A percentile compares a stretch with the other conserved stretches of the same genome.
Evolutionary conservation across 2,113 vertebrate genomes (phyloP).

Genomic region (Hassar affinis): DNA sequence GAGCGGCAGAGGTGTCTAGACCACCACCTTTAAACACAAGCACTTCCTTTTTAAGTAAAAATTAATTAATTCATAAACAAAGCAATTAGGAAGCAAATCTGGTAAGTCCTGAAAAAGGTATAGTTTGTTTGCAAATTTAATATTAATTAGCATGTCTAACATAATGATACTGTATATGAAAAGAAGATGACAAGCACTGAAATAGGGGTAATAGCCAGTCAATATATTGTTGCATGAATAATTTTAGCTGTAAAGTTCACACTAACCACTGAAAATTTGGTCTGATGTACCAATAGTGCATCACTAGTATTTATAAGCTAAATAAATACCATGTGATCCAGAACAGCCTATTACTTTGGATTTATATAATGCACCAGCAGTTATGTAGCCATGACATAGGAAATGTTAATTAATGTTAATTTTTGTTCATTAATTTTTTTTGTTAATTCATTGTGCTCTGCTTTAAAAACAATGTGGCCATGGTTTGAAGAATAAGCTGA

Average conservation of each 20-base stretch:
- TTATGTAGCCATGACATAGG: background rate
- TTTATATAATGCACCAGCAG: background rate
- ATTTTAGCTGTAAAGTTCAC: background rate
- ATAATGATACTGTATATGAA: background rate
- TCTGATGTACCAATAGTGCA: no score
- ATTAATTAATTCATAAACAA: background rate
- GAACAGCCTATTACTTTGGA: background rate
- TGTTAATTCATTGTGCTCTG: background rate
- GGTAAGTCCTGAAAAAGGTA: background rate
- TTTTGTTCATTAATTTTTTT: no score
- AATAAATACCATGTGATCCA: background rate
- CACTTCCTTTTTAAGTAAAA: background rate
- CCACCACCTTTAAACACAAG: background rate
- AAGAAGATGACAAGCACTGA: background rate
- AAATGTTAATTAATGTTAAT: no score
- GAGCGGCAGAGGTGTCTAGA: background rate
- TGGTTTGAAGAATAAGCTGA: background rate
- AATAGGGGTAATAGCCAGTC: background rate
- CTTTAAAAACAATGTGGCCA: background rate
- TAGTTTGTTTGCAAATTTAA: background rate
- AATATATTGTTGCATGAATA: background rate
- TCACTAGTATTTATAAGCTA: background rate
- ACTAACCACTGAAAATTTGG: background rate
- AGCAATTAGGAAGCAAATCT: background rate
- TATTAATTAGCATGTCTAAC: background rate